phyloP scores from a whole-genome alignment of 2,113 vertebrate genomes.

The Eurypyga helias region DNA sequence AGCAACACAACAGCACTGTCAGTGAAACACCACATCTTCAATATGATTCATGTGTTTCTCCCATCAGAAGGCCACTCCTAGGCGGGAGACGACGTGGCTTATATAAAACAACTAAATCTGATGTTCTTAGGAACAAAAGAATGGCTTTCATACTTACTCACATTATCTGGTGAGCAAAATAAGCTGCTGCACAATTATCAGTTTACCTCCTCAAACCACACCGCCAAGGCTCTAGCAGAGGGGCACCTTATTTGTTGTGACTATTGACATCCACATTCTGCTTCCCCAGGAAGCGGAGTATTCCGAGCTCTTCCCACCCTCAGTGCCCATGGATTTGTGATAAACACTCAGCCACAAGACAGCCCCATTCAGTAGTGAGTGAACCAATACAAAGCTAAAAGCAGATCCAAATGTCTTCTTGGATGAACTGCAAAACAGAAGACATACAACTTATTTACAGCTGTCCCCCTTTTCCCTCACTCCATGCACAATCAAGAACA shows the following conservation, averaged over 20 bases:
- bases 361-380: background rate
- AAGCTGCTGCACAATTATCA: background rate
- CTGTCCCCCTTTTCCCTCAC: background rate
- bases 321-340: background rate
- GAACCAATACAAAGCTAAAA: background rate
- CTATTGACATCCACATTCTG: background rate
- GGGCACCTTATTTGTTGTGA: background rate
- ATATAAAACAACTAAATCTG: background rate
- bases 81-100: background rate
- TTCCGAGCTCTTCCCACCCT: background rate
- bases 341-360: background rate
- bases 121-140: background rate
- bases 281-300: background rate
- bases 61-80: background rate
- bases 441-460: background rate
- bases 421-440: background rate
- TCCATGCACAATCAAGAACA: background rate
- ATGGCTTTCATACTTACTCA: background rate
- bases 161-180: background rate
- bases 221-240: background rate
- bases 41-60: background rate
- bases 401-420: background rate
- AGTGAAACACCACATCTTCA: background rate
- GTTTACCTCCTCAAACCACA: background rate
- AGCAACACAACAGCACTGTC: background rate